A percentile compares a stretch with the other conserved stretches of the same genome.
Evolutionary conservation across 2,113 vertebrate genomes (phyloP).

Genomic region (Speoplatyrhinus poulsoni): DNA sequence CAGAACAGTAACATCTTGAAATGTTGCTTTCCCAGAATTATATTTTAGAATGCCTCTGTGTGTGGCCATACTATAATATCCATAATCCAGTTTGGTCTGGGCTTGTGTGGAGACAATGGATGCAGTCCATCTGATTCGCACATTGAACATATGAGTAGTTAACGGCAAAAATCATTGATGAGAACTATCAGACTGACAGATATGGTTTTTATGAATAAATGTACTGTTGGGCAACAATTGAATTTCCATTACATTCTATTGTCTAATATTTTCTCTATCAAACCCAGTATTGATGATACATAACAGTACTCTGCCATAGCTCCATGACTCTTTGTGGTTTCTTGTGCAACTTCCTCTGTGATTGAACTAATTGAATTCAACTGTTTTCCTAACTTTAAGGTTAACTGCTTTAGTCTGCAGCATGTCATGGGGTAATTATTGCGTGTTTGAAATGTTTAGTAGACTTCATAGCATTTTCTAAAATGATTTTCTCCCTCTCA

Average conservation of each 20-base stretch:
- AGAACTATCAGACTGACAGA: constrained; percentile 39
- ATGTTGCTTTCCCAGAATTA: constrained; percentile 23
- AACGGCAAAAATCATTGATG: constrained; percentile 41
- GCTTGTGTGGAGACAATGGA: too few species aligned
- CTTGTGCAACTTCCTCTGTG: too few species aligned
- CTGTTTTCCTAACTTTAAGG: too few species aligned
- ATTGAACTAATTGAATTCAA: too few species aligned
- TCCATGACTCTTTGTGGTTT: too few species aligned
- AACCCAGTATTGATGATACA: neutral
- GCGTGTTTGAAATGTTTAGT: neutral
- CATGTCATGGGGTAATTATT: neutral
- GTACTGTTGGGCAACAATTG: neutral
- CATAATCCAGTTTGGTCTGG: constrained; percentile 10
- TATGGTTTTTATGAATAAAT: neutral
- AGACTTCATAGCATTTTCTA: constrained; percentile 13
- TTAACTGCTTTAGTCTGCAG: too few species aligned
- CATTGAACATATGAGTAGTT: constrained; percentile 40
- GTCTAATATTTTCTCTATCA: neutral
- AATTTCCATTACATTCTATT: neutral
- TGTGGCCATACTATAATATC: constrained; percentile 23
- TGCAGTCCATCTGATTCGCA: constrained; percentile 11
- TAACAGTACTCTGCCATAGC: neutral
- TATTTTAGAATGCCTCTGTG: constrained; percentile 37
- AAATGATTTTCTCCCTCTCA: neutral
- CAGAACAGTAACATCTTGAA: constrained; percentile 20